Percentiles rank a stretch among this genome's conserved stretches.
Conservation (phyloP, 2,797 vertebrate genomes). For the Lophura swinhoii region DNA sequence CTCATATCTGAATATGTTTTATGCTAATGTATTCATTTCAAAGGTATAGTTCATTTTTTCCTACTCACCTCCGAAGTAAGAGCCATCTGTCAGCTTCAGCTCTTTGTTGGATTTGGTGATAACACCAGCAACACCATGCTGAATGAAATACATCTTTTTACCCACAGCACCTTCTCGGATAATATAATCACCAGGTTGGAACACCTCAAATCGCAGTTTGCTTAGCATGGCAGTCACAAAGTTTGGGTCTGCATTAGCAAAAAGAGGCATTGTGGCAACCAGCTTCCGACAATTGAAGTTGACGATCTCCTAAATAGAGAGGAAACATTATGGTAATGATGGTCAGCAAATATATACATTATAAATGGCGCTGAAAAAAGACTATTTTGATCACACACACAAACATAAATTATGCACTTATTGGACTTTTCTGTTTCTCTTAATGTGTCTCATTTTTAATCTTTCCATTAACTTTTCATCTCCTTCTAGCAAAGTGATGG, state of each 20-base stretch:
- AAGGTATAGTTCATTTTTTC: background rate
- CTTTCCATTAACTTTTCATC: background rate
- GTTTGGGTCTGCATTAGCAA: conserved; percentile 97
- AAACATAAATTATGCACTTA: background rate
- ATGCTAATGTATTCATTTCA: background rate
- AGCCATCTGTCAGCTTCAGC: conserved; percentile 97
- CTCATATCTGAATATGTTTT: background rate
- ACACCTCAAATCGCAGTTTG: conserved; percentile 96
- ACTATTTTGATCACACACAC: background rate
- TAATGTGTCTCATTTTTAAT: background rate
- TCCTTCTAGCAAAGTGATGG: background rate
- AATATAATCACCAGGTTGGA: conserved; percentile 97
- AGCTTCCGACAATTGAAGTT: conserved; percentile 98
- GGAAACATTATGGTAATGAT: background rate
- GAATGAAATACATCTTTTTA: conserved; percentile 99
- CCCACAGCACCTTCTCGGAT: conserved; percentile 97
- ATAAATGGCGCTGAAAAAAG: background rate
- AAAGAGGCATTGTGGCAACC: conserved; percentile 97
- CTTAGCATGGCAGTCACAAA: conserved; percentile 98
- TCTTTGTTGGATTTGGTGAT: conserved; percentile 98
- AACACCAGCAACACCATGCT: conserved; percentile 95
- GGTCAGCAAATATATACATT: background rate
- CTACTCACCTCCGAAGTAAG: conserved; percentile 95
- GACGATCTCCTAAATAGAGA: conserved; percentile 90
- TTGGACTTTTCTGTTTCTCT: background rate